Evolutionary conservation across 2,888 invertebrate species (phyloP).

Genomic region (Eupithecia insigniata): DNA sequence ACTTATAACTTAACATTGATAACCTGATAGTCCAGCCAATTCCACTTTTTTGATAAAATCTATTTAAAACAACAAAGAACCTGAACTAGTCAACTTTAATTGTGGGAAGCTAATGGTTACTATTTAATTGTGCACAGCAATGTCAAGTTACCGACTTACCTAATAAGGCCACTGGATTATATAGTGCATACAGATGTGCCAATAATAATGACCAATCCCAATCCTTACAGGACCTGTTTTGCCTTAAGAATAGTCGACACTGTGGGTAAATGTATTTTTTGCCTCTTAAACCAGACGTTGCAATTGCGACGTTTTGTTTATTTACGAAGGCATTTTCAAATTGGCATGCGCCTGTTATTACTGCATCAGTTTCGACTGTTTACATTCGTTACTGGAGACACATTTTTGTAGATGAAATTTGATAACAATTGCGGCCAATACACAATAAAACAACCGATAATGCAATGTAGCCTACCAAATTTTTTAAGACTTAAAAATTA

Average conservation of each 20-base stretch:
- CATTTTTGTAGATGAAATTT: neutral
- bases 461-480: no score
- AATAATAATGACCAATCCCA: constrained; percentile 42
- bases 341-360: constrained; percentile 32
- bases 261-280: constrained; percentile 47
- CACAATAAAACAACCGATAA: neutral
- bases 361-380: constrained; percentile 22
- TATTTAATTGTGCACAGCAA: constrained; percentile 37
- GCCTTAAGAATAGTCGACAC: constrained; percentile 41
- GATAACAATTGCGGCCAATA: neutral
- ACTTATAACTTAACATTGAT: constrained; percentile 37
- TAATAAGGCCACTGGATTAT: constrained; percentile 41
- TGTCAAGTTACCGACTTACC: constrained; percentile 41
- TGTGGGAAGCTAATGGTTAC: constrained; percentile 46
- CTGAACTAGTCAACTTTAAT: constrained; percentile 37
- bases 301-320: constrained; percentile 39
- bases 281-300: constrained; percentile 32
- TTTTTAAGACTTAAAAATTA: no score
- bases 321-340: constrained; percentile 42
- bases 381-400: constrained; percentile 18
- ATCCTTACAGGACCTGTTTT: constrained; percentile 42
- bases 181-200: constrained; percentile 35
- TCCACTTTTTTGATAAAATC: constrained; percentile 21
- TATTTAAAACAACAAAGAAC: constrained; percentile 30
- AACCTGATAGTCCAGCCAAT: constrained; percentile 22